Percentiles rank a stretch among this genome's conserved stretches.
These are phyloP conservation scores for Stomatorhinus ivindoensis DNA, from an alignment of 2,113 vertebrate species.

Conservation along the genomic window DNA sequence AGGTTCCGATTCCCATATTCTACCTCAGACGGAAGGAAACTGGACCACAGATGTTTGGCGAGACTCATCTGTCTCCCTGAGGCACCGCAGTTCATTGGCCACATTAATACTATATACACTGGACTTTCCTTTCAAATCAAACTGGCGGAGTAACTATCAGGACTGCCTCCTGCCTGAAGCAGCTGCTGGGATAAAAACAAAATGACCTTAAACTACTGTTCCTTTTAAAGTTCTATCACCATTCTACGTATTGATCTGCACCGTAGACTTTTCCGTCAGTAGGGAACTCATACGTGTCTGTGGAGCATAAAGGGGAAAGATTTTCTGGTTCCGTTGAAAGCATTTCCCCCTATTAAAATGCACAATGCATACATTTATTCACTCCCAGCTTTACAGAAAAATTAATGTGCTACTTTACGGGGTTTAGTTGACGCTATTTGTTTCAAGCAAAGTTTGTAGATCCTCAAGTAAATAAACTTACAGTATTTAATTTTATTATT, in stretches of 20 bases:
- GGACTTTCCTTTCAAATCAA: neutral
- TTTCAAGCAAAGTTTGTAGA: neutral
- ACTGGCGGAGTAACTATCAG: neutral
- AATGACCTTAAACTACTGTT: neutral
- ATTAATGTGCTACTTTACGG: neutral
- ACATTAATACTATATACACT: neutral
- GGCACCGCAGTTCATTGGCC: constrained; percentile 30
- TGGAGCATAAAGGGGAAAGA: neutral
- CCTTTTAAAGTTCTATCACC: neutral
- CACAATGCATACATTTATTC: neutral
- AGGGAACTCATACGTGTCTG: neutral
- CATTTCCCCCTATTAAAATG: neutral
- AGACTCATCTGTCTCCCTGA: constrained; percentile 30
- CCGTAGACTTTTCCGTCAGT: neutral
- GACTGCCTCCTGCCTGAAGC: neutral
- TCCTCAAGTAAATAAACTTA: neutral
- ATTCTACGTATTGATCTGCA: neutral
- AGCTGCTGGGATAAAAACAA: neutral
- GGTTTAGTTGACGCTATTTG: neutral
- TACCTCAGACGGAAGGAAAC: constrained; percentile 30
- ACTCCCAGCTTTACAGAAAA: neutral
- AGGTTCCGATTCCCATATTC: constrained; percentile 34
- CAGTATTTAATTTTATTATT: neutral
- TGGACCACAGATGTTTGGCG: constrained; percentile 40
- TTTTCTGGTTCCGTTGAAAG: neutral